Evolutionary conservation across 2,113 vertebrate species (phyloP).

Genomic region (Grammomys dolichurus): DNA sequence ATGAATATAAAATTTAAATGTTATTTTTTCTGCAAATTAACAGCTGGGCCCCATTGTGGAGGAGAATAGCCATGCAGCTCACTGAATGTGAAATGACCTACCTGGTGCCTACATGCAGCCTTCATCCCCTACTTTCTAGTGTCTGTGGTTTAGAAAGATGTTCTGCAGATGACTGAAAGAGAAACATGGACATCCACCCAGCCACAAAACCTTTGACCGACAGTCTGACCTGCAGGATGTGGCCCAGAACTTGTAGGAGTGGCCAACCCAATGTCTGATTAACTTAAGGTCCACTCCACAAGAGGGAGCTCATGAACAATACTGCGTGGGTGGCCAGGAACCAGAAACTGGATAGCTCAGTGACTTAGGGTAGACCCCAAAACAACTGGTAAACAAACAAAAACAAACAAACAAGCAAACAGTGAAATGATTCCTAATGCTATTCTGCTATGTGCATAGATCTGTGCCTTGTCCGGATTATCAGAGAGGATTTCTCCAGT

Average conservation of each 20-base stretch:
- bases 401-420: not conserved
- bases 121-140: not conserved
- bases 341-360: not conserved
- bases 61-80: not conserved
- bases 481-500: not conserved
- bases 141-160: not conserved
- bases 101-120: not conserved
- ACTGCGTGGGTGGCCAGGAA: not conserved
- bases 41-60: not conserved
- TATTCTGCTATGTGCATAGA: not conserved
- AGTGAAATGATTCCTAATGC: not conserved
- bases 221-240: not conserved
- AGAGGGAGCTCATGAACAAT: not conserved
- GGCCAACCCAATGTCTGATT: not conserved
- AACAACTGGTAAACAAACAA: not conserved
- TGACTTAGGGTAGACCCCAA: not conserved
- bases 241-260: not conserved
- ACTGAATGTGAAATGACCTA: not conserved
- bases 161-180: not conserved
- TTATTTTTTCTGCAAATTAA: not conserved
- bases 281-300: not conserved
- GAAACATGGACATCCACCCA: not conserved
- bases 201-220: not conserved
- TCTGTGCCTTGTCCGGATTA: not conserved
- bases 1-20: not conserved